Evolutionary conservation across 2,113 vertebrate genomes (phyloP).

Genomic region (Sinocyclocheilus grahami): DNA sequence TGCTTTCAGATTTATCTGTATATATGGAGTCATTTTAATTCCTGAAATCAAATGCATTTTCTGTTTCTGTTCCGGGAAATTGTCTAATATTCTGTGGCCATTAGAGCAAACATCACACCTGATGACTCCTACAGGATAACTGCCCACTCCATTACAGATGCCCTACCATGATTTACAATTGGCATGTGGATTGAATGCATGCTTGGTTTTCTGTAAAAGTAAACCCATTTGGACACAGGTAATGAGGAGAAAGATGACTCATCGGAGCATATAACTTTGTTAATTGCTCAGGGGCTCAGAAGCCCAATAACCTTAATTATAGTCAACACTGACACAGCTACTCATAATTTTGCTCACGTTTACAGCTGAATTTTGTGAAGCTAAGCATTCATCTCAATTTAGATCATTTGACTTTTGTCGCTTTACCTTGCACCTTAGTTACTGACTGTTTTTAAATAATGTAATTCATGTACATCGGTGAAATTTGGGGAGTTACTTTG

Average conservation of each 20-base stretch:
- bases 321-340: neutral
- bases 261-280: conserved; percentile 15
- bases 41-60: neutral
- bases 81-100: neutral
- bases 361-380: neutral
- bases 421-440: neutral
- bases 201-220: conserved; percentile 28
- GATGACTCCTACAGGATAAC: neutral
- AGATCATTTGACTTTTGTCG: neutral
- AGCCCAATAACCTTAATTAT: conserved; percentile 17
- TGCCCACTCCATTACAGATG: neutral
- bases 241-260: conserved; percentile 16
- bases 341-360: conserved; percentile 1
- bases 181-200: neutral
- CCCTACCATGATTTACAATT: neutral
- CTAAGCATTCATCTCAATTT: neutral
- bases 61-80: neutral
- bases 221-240: conserved; percentile 19
- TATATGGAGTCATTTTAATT: neutral
- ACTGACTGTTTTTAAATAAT: neutral
- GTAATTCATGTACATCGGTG: neutral
- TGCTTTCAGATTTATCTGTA: neutral
- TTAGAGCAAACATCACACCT: neutral
- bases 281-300: conserved; percentile 11
- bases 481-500: neutral